These are phyloP conservation scores for Melanophora roralis DNA, from an alignment of 2,888 invertebrate genomes.

Conservation along the genomic window DNA sequence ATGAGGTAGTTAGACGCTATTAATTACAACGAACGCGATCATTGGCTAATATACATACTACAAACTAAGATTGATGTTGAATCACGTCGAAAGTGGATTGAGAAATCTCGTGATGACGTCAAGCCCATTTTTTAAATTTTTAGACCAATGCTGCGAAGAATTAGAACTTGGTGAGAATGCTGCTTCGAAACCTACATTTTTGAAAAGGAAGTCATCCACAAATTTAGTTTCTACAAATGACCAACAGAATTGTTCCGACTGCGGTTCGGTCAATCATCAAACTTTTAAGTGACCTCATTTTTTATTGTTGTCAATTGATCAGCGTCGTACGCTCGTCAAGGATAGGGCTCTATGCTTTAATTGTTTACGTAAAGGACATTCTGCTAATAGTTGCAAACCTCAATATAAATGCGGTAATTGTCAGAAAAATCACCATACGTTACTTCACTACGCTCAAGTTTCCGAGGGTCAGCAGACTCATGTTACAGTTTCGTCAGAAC, in stretches of 20 bases:
- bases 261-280: background rate
- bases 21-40: background rate
- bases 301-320: background rate
- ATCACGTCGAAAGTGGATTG: constrained; percentile 11
- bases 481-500: background rate
- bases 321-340: constrained; percentile 2
- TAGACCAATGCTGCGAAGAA: constrained; percentile 7
- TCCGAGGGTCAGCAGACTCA: background rate
- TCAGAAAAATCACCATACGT: background rate
- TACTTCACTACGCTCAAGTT: background rate
- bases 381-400: background rate
- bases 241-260: background rate
- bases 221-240: background rate
- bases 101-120: background rate
- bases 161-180: background rate
- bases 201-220: background rate
- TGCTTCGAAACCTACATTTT: background rate
- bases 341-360: background rate
- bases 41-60: constrained; percentile 9
- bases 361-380: constrained; percentile 4
- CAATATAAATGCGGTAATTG: background rate
- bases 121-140: constrained; percentile 18
- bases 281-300: constrained; percentile 11
- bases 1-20: constrained; percentile 6
- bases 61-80: background rate